phyloP scores from a whole-genome alignment of 2,113 vertebrate species.

The Tetrao urogallus region DNA sequence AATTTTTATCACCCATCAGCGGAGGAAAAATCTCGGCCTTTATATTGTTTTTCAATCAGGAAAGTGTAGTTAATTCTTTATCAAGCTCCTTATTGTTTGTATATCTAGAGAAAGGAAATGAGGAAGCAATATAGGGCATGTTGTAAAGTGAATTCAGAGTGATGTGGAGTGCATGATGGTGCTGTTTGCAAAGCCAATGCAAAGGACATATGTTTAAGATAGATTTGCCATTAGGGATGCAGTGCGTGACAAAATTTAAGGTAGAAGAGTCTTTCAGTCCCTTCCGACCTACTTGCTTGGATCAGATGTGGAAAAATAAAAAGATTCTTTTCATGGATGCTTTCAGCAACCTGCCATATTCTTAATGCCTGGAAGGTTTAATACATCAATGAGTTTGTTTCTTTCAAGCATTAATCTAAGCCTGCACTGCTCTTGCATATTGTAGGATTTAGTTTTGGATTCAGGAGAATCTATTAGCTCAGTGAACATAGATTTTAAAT shows the following conservation, averaged over 20 bases:
- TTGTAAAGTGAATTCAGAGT: not conserved
- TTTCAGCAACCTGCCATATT: not conserved
- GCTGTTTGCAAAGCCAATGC: not conserved
- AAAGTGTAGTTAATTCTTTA: not conserved
- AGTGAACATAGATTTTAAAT: not conserved
- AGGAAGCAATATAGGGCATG: not conserved
- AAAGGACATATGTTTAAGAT: not conserved
- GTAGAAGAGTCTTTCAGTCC: not conserved
- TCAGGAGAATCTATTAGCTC: not conserved
- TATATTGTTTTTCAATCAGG: not conserved
- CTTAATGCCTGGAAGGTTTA: not conserved
- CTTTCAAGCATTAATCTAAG: not conserved
- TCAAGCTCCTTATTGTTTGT: not conserved
- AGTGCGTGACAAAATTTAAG: not conserved
- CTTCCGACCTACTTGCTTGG: not conserved
- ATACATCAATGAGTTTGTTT: not conserved
- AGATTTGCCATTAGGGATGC: not conserved
- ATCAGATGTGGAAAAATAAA: too few relatives aligned
- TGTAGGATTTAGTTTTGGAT: not conserved
- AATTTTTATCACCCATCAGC: not conserved
- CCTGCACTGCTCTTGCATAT: not conserved
- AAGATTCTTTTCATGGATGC: not conserved
- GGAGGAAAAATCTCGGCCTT: not conserved
- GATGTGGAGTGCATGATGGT: not conserved
- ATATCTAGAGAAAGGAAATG: accelerated